Evolutionary conservation across 1,140 invertebrate genomes (phyloP).

Genomic region (Delia radicum): DNA sequence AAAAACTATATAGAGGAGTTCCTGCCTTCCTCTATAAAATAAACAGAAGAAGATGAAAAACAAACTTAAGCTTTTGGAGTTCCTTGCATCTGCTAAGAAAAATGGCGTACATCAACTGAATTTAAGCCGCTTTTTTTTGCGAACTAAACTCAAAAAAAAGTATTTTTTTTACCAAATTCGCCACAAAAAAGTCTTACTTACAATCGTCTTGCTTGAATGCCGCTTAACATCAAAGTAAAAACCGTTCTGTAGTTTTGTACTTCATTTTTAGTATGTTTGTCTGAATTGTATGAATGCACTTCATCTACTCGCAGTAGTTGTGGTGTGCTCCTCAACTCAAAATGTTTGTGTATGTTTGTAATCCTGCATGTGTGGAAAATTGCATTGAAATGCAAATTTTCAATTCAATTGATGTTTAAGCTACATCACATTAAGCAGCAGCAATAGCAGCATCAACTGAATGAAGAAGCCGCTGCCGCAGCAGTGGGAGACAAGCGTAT

Average conservation of each 20-base stretch:
- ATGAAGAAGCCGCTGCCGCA: no score
- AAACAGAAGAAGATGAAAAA: not conserved
- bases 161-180: not conserved
- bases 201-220: not conserved
- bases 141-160: not conserved
- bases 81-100: not conserved
- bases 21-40: no score
- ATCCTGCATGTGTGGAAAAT: constrained; percentile 54
- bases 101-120: constrained; percentile 16
- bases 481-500: constrained; percentile 25
- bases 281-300: constrained; percentile 18
- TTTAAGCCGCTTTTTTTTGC: constrained; percentile 14
- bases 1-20: not conserved
- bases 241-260: not conserved
- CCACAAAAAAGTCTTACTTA: constrained; percentile 7
- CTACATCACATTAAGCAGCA: not conserved
- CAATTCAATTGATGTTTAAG: constrained; percentile 45
- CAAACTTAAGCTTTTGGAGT: not conserved
- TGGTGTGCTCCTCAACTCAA: not conserved
- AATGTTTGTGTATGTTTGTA: constrained; percentile 33
- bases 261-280: not conserved
- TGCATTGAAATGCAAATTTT: constrained; percentile 53
- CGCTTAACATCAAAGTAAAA: constrained; percentile 10
- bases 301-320: constrained; percentile 5
- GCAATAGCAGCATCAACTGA: not conserved